Conservation (phyloP, 2,113 vertebrate species). For the Hypanus sabinus region DNA sequence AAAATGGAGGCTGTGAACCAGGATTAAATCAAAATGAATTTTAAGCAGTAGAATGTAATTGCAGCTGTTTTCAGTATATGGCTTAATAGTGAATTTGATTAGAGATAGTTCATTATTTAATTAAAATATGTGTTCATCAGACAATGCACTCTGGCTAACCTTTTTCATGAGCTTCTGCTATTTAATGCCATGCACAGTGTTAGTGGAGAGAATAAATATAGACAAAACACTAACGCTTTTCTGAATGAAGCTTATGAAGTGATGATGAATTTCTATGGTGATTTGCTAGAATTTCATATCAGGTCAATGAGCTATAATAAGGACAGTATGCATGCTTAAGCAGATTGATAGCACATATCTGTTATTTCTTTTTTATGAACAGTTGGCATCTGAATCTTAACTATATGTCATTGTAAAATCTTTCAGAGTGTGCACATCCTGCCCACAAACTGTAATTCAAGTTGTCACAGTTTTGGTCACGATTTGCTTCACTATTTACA, state of each 20-base stretch:
- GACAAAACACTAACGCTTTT: constrained; percentile 17
- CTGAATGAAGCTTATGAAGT: constrained; percentile 9
- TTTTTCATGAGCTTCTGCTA: constrained; percentile 16
- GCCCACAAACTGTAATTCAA: not conserved
- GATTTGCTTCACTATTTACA: not conserved
- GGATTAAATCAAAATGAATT: constrained; percentile 38
- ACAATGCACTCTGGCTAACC: constrained; percentile 19
- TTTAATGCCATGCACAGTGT: constrained; percentile 1
- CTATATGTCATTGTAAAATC: not conserved
- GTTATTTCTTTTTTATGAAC: constrained; percentile 6
- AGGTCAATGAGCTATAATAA: not conserved
- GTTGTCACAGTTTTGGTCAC: not conserved
- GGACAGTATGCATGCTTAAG: not conserved
- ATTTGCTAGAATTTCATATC: not conserved
- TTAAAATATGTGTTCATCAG: constrained; percentile 26
- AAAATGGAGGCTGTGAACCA: constrained; percentile 28
- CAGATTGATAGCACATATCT: constrained; percentile 13
- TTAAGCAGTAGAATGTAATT: constrained; percentile 32
- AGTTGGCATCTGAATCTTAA: not conserved
- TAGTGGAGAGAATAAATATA: not conserved
- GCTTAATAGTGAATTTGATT: constrained; percentile 36
- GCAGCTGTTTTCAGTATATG: constrained; percentile 34
- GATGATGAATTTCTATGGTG: not conserved
- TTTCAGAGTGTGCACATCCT: not conserved
- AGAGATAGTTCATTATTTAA: constrained; percentile 31